phyloP scores from a whole-genome alignment of 2,113 vertebrate genomes.

The Mola mola region DNA sequence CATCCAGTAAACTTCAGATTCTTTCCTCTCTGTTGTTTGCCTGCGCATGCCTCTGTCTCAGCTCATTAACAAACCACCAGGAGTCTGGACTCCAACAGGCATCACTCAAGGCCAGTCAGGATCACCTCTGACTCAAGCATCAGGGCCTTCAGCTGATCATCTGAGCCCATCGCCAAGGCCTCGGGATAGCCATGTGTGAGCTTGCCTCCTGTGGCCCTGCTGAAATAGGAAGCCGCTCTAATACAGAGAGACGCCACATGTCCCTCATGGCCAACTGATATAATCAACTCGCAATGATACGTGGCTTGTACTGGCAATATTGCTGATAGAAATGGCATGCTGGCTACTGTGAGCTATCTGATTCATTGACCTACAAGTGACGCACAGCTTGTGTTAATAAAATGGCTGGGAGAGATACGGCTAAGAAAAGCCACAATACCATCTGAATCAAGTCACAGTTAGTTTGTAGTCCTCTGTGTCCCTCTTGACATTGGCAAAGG shows the following conservation, averaged over 20 bases:
- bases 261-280: conserved; percentile 59
- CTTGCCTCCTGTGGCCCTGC: conserved; percentile 44
- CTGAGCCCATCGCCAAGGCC: conserved; percentile 63
- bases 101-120: conserved; percentile 69
- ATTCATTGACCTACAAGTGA: conserved; percentile 66
- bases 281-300: conserved; percentile 68
- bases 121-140: conserved; percentile 72
- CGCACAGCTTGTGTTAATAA: conserved; percentile 53
- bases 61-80: conserved; percentile 68
- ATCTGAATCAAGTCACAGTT: conserved; percentile 64
- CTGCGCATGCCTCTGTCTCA: conserved; percentile 30
- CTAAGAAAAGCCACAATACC: conserved; percentile 63
- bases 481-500: conserved; percentile 27
- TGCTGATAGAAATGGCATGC: conserved; percentile 52
- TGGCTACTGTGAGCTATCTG: conserved; percentile 61
- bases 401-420: conserved; percentile 52
- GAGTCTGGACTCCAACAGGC: conserved; percentile 52
- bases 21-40: conserved; percentile 13
- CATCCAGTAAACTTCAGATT: conserved; percentile 13
- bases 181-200: conserved; percentile 54
- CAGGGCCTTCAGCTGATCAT: conserved; percentile 72
- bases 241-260: conserved; percentile 70
- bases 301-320: conserved; percentile 46
- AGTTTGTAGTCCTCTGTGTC: conserved; percentile 27
- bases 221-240: conserved; percentile 57